Evolutionary conservation across 2,888 invertebrate species (phyloP).

Genomic region (Patella ulyssiponensis): DNA sequence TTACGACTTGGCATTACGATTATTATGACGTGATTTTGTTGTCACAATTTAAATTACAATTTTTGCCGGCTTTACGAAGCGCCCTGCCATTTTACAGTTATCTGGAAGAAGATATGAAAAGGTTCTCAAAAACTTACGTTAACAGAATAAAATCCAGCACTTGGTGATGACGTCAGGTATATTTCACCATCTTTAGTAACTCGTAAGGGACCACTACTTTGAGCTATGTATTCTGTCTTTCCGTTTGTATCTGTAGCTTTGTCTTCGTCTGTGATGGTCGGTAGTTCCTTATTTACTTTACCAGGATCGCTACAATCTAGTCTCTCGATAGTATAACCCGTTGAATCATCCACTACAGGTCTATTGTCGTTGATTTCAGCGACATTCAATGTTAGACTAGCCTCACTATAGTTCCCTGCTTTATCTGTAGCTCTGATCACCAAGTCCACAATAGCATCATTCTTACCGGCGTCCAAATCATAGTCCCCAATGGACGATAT

Average conservation of each 20-base stretch:
- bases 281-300: background rate
- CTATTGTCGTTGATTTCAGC: background rate
- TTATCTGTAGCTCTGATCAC: conserved; percentile 7
- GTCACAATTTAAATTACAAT: too few relatives aligned
- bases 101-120: too few relatives aligned
- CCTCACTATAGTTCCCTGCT: background rate
- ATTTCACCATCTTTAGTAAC: background rate
- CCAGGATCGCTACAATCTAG: background rate
- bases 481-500: background rate
- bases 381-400: background rate
- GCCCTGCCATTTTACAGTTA: too few relatives aligned
- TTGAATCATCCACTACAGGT: background rate
- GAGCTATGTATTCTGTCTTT: background rate
- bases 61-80: too few relatives aligned
- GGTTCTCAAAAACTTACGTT: background rate
- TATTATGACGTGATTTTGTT: too few relatives aligned
- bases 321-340: background rate
- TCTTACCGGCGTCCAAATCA: background rate
- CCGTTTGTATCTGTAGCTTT: background rate
- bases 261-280: background rate
- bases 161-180: background rate
- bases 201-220: background rate
- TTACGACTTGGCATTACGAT: too few relatives aligned
- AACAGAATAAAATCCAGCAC: background rate
- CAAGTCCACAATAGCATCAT: background rate